A percentile compares a stretch with the other conserved stretches of the same genome.
Evolutionary conservation across 2,888 invertebrate species (phyloP).

Genomic region (Neoaliturus tenellus): DNA sequence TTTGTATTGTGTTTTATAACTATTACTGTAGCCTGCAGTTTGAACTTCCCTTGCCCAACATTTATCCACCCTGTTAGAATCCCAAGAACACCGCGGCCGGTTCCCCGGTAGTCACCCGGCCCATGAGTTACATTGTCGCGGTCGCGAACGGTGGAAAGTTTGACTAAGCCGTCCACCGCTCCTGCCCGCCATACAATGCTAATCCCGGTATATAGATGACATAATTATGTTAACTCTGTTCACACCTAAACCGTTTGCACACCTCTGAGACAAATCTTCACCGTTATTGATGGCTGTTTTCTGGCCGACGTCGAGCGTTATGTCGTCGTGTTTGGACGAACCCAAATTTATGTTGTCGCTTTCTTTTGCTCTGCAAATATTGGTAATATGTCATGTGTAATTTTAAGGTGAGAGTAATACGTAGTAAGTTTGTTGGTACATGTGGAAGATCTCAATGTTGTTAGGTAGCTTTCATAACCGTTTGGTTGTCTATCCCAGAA

Average conservation of each 20-base stretch:
- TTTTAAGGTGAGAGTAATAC: neutral
- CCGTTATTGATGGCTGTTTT: neutral
- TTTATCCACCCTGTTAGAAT: too few relatives aligned
- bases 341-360: neutral
- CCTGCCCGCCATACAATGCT: conserved; percentile 27
- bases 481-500: too few relatives aligned
- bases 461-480: too few relatives aligned
- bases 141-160: neutral
- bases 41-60: too few relatives aligned
- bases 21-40: too few relatives aligned
- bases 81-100: too few relatives aligned
- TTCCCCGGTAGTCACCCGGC: too few relatives aligned
- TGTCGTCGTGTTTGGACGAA: neutral
- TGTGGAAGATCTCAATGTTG: too few relatives aligned
- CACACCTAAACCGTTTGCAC: conserved; percentile 16
- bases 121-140: too few relatives aligned
- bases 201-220: conserved; percentile 26
- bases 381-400: neutral
- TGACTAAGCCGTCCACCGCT: neutral
- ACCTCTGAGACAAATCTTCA: neutral
- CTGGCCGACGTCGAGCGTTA: neutral
- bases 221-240: conserved; percentile 16
- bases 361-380: neutral
- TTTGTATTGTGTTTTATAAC: too few relatives aligned
- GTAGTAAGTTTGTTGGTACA: too few relatives aligned